A percentile compares a stretch with the other conserved stretches of the same genome.
These are phyloP conservation scores for Anhinga anhinga DNA, from an alignment of 2,113 vertebrate genomes.

Conservation along the genomic window DNA sequence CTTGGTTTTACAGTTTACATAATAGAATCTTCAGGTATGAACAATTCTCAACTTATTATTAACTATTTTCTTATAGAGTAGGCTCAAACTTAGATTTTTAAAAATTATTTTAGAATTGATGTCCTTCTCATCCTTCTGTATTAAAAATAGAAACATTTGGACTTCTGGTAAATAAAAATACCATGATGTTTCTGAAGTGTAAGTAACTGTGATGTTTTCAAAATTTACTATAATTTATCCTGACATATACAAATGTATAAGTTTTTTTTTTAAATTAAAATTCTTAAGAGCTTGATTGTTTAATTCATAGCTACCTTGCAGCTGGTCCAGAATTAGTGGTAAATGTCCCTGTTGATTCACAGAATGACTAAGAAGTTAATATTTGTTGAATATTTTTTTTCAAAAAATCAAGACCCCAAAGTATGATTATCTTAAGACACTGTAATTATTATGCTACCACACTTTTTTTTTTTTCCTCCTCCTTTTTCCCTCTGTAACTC, in stretches of 20 bases:
- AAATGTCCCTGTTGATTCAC: constrained; percentile 56
- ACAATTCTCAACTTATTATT: neutral
- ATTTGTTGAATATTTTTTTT: constrained; percentile 55
- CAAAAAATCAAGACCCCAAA: constrained; percentile 40
- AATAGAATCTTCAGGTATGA: neutral
- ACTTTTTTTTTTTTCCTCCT: no score
- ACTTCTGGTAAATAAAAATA: neutral
- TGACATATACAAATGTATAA: neutral
- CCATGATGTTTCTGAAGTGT: neutral
- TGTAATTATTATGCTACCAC: neutral
- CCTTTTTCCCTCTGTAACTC: neutral
- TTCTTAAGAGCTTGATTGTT: no score
- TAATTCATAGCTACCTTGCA: no score
- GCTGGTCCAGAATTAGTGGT: no score
- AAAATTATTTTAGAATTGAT: neutral
- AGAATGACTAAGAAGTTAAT: constrained; percentile 53
- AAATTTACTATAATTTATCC: constrained; percentile 27
- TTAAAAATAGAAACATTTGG: neutral
- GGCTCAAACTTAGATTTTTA: neutral
- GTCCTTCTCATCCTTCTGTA: neutral
- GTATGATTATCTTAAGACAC: constrained; percentile 13
- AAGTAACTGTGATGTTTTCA: constrained; percentile 10
- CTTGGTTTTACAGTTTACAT: neutral
- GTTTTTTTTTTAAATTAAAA: no score
- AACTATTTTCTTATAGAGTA: neutral